Conservation (phyloP, 2,888 invertebrate species). For the Pecten maximus region DNA sequence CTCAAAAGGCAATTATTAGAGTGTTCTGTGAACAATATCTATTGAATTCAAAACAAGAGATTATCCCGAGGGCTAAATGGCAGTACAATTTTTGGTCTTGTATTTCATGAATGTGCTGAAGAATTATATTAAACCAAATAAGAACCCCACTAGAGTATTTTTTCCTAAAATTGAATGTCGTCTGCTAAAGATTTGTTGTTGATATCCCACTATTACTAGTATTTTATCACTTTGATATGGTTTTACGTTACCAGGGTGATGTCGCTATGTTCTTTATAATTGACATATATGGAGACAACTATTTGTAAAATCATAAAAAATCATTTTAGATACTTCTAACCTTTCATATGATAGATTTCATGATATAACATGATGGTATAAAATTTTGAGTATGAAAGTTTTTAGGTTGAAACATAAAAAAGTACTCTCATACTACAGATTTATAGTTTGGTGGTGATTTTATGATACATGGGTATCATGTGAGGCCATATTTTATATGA, state of each 20-base stretch:
- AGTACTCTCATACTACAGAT: neutral
- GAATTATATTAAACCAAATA: neutral
- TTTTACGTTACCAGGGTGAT: neutral
- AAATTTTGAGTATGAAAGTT: neutral
- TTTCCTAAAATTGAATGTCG: neutral
- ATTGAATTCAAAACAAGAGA: neutral
- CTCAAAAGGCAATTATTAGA: neutral
- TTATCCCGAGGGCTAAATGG: neutral
- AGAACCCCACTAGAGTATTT: neutral
- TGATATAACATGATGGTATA: neutral
- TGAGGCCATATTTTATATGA: neutral
- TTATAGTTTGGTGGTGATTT: neutral
- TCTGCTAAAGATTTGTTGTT: neutral
- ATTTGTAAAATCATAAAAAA: conserved; percentile 10
- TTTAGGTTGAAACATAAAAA: neutral
- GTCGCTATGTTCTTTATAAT: neutral
- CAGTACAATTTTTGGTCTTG: neutral
- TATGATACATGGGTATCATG: neutral
- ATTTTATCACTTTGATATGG: neutral
- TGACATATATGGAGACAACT: neutral
- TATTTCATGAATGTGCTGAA: neutral
- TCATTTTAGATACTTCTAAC: neutral
- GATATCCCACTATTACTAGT: neutral
- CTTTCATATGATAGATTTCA: neutral
- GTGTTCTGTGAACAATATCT: neutral